Evolutionary conservation across 2,113 vertebrate genomes (phyloP), one percentile per base, ranked within the genome.

Genomic region (Myxocyprinus asiaticus): DNA sequence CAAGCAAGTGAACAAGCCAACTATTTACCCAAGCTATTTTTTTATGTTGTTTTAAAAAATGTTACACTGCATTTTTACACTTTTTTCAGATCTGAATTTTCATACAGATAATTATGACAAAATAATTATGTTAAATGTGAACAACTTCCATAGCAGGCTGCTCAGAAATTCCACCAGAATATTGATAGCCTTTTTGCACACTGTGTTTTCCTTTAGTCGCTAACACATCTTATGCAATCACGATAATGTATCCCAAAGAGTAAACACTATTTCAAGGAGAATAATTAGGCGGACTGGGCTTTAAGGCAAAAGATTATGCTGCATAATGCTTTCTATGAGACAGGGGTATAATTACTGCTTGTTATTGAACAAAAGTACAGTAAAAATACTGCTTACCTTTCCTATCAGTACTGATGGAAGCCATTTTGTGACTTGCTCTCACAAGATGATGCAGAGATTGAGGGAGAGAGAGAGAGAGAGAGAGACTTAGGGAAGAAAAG

Each of bases 341-440:
- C 22, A 33, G 1, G 22, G 3, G 22, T 55, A 70, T 7, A 76
- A 55, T 15, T 48, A 66, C 22, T n/a, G 47, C 61, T 55, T 66
- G 47, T 65, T 65, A 65, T 5, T 53, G 4, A 65, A 65, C 9
- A 51, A 65, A 44, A 33, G 10, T 43, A 58, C n/a, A 58, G 12
- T 8, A 6, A 33, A 74, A 69, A 80, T 47, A 67, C 56, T 48
- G 56, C 80, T 81, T 79, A 84, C 83, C 83, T 42, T 71, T 47
- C 65, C 17, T 47, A 6, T 44, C 78, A 76, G 74, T 14, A 7
- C 7, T 72, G 51, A 62, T 61, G 50, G 12, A 70, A 61, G 58
- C 67, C 63, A 59, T 73, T 84, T 73, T 62, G 61, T 75, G n/a
- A 65, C n/a, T 50, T 74, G 56, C 50, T 65, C 62, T 55, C 15